Evolutionary conservation across 2,888 invertebrate species (phyloP).

Genomic region (Acheta domesticus): DNA sequence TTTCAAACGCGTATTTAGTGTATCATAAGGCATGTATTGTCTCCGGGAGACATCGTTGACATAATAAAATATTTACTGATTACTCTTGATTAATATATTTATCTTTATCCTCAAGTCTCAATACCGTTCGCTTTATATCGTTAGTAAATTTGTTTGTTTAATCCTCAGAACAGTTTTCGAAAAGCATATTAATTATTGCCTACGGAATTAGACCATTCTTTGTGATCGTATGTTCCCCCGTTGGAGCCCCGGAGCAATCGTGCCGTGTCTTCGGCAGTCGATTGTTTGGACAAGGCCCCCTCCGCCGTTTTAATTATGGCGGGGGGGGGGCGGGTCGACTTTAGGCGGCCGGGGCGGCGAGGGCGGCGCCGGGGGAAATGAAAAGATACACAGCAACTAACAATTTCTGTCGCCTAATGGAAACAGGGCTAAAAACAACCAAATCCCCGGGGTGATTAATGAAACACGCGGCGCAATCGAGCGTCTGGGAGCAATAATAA

Average conservation of each 20-base stretch:
- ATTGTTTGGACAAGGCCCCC: constrained; percentile 3
- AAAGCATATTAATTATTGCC: too few species aligned
- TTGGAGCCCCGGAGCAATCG: neutral
- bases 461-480: neutral
- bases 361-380: neutral
- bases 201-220: too few species aligned
- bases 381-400: constrained; percentile 1
- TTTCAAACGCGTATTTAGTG: too few species aligned
- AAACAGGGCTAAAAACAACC: neutral
- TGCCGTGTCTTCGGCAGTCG: neutral
- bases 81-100: too few species aligned
- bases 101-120: too few species aligned
- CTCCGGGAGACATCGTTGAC: too few species aligned
- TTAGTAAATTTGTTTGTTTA: too few species aligned
- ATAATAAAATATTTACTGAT: too few species aligned
- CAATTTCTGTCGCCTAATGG: constrained; percentile 18
- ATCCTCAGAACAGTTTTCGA: too few species aligned
- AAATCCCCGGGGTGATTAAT: constrained; percentile 18
- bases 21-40: too few species aligned
- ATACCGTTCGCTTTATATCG: too few species aligned
- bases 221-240: too few species aligned
- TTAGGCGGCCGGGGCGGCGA: neutral
- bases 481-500: constrained; percentile 18
- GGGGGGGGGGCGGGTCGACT: neutral
- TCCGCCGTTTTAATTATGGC: neutral